Evolutionary conservation across 2,797 vertebrate genomes (phyloP).

Genomic region (Heliangelus exortis): DNA sequence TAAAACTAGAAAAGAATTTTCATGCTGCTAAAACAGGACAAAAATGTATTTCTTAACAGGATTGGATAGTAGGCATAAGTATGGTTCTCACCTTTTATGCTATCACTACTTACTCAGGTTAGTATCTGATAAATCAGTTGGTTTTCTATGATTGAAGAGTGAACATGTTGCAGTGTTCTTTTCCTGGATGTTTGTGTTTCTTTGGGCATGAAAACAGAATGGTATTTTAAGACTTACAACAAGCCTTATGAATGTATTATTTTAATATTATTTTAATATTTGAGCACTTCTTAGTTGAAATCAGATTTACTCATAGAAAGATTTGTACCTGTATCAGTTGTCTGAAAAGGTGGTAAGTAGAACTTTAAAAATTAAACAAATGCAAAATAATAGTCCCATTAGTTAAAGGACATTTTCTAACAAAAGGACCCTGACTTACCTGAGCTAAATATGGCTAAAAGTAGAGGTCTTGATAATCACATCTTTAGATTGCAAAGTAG

Average conservation of each 20-base stretch:
- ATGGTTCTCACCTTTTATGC: background rate
- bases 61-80: background rate
- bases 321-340: background rate
- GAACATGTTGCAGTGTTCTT: constrained; percentile 26
- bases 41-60: background rate
- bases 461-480: background rate
- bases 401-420: background rate
- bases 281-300: background rate
- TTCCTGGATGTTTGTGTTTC: constrained; percentile 54
- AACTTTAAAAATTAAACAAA: background rate
- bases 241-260: background rate
- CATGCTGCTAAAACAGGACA: background rate
- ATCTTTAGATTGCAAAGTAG: background rate
- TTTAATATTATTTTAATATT: background rate
- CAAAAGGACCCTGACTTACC: background rate
- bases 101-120: constrained; percentile 45
- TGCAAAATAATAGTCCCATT: background rate
- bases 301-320: background rate
- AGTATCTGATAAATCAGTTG: constrained; percentile 39
- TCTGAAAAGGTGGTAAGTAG: background rate
- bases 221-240: background rate
- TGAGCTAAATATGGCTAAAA: background rate
- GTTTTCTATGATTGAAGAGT: constrained; percentile 28
- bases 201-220: constrained; percentile 40
- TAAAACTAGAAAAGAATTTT: background rate